A percentile compares a stretch with the other conserved stretches of the same genome.
phyloP scores from a whole-genome alignment of 1,140 invertebrate genomes.

The Ericerus pela region DNA sequence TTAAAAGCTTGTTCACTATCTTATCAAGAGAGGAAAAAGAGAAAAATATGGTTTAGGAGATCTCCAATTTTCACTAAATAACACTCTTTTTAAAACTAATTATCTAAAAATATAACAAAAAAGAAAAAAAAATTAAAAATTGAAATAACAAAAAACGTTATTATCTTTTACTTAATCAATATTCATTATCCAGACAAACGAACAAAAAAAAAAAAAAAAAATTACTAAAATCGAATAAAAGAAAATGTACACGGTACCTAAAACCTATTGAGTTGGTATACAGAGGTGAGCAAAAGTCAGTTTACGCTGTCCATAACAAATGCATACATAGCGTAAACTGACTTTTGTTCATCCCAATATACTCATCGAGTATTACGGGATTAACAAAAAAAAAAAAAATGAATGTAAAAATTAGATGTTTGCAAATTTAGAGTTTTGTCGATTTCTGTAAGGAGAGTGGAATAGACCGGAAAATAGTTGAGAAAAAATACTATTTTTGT shows the following conservation, averaged over 20 bases:
- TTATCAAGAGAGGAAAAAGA: background rate
- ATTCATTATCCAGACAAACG: background rate
- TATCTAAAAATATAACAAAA: background rate
- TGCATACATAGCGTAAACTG: no score
- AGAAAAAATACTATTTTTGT: no score
- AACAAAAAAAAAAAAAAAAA: background rate
- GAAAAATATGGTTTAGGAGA: constrained; percentile 1
- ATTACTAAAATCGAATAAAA: background rate
- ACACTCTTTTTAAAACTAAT: background rate
- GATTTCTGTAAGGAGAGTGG: no score
- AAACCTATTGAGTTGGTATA: background rate
- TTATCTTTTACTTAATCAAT: background rate
- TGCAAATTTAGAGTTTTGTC: no score
- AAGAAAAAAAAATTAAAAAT: background rate
- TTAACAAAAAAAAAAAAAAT: no score
- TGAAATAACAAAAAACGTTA: background rate
- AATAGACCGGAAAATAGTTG: no score
- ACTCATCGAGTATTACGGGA: no score
- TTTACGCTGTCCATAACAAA: no score
- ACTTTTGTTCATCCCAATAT: no score
- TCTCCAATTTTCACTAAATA: constrained; percentile 1
- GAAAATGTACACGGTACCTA: background rate
- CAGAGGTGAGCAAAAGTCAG: background rate
- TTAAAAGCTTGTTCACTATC: constrained; percentile 2
- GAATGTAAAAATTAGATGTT: no score